These are phyloP conservation scores for Nysson spinosus DNA, from an alignment of 2,888 invertebrate species.

Conservation along the genomic window DNA sequence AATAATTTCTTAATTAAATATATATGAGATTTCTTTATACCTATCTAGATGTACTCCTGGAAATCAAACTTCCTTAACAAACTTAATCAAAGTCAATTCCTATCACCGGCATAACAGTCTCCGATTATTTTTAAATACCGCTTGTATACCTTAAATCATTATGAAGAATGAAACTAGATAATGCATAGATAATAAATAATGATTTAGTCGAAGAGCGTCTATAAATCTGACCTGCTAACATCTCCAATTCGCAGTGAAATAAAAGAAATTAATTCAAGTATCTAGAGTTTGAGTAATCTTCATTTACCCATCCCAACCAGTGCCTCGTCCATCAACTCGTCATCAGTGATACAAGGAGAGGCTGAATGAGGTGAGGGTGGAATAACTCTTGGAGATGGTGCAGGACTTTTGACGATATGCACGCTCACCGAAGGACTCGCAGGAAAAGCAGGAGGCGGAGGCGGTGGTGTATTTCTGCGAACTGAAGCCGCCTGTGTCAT, in stretches of 20 bases:
- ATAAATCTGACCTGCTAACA: too few species aligned
- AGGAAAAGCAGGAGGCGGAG: conserved; percentile 77
- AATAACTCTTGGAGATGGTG: conserved; percentile 83
- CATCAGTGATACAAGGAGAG: conserved; percentile 91
- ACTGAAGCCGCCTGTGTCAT: conserved; percentile 78
- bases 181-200: too few species aligned
- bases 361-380: conserved; percentile 84
- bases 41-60: too few species aligned
- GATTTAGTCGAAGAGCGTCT: too few species aligned
- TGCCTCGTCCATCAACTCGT: conserved; percentile 94
- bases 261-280: conserved; percentile 29
- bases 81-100: too few species aligned
- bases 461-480: conserved; percentile 75
- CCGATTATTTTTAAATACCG: too few species aligned
- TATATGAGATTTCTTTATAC: too few species aligned
- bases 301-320: conserved; percentile 88
- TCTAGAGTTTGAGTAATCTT: conserved; percentile 70
- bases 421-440: conserved; percentile 85
- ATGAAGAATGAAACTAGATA: too few species aligned
- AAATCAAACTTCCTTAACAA: too few species aligned
- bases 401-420: conserved; percentile 88
- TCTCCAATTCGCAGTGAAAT: background rate
- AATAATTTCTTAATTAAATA: too few species aligned
- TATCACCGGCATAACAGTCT: too few species aligned
- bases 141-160: too few species aligned